Evolutionary conservation across 2,113 vertebrate species (phyloP), one percentile per base, ranked within the genome.

Genomic region (Chaenocephalus aceratus): DNA sequence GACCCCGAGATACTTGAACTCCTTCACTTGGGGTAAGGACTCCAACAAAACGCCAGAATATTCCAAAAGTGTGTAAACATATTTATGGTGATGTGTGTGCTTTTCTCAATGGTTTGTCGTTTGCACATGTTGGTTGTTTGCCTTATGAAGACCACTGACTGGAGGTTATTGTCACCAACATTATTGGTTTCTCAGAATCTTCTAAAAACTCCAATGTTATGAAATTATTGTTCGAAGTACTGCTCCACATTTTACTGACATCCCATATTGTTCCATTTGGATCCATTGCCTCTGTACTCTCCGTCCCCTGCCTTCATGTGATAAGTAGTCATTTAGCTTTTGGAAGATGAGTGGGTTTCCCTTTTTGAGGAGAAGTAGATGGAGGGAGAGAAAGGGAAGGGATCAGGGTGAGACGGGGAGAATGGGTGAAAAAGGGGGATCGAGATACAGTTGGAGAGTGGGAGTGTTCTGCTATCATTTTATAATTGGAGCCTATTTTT

Each of bases 271-370:
- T 76, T 69, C 69, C 57, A 4, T 80, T 80, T 82, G 21, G 44
- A 26, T 73, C 72, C 10, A 23, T 70, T 80, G 34, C 23, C 66
- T 72, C n/a, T 62, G 48, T 81, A 77, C 72, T 74, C 18, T 78
- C n/a, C 75, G 70, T 71, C 52, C 52, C 71, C 54, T 64, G 79
- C 72, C 79, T 69, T 82, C 26, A 61, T 77, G 49, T 72, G 62
- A 86, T 80, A 82, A 88, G 85, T 23, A 78, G 75, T 75, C 26
- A 45, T 83, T 76, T 79, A 71, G 63, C 64, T 64, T 72, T 72
- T 46, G 15, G 54, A 79, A 80, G 85, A 88, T 83, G 73, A 87
- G 87, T 88, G 68, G 56, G 51, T 67, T 64, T 77, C 9, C 23
- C n/a, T 72, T 83, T 75, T 61, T 84, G 30, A 72, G 63, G 68